Conservation (phyloP, 2,888 invertebrate genomes). For the Patella ulyssiponensis region DNA sequence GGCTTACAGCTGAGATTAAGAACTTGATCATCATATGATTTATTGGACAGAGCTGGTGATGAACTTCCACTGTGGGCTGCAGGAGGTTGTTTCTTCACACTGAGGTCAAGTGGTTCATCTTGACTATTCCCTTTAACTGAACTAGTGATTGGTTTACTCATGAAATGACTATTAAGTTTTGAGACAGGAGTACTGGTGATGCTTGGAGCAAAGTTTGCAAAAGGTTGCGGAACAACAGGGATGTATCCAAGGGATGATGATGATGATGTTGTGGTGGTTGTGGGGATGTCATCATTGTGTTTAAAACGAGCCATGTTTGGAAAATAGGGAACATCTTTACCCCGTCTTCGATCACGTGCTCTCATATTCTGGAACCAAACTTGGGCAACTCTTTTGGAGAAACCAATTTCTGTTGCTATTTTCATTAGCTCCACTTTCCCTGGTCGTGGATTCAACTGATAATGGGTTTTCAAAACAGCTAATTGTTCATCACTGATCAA, state of each 20-base stretch:
- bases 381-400: conserved; percentile 96
- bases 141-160: conserved; percentile 27
- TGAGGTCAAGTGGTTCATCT: conserved; percentile 84
- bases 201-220: conserved; percentile 32
- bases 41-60: conserved; percentile 68
- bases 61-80: conserved; percentile 67
- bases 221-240: conserved; percentile 65
- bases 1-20: conserved; percentile 83
- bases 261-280: conserved; percentile 13
- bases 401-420: conserved; percentile 88
- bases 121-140: conserved; percentile 15
- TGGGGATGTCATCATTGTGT: conserved; percentile 37
- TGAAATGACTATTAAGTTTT: conserved; percentile 37
- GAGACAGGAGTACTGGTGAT: conserved; percentile 20
- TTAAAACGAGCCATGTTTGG: conserved; percentile 51
- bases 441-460: conserved; percentile 91
- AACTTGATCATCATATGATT: conserved; percentile 76
- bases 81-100: conserved; percentile 78
- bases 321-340: conserved; percentile 57
- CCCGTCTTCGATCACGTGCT: conserved; percentile 78
- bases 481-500: conserved; percentile 95
- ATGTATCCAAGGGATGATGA: conserved; percentile 58
- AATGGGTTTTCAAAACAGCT: conserved; percentile 88
- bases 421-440: conserved; percentile 92
- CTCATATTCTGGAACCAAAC: conserved; percentile 98